A percentile compares a stretch with the other conserved stretches of the same genome.
phyloP scores from a whole-genome alignment of 1,140 invertebrate species.

The Philaenus spumarius region DNA sequence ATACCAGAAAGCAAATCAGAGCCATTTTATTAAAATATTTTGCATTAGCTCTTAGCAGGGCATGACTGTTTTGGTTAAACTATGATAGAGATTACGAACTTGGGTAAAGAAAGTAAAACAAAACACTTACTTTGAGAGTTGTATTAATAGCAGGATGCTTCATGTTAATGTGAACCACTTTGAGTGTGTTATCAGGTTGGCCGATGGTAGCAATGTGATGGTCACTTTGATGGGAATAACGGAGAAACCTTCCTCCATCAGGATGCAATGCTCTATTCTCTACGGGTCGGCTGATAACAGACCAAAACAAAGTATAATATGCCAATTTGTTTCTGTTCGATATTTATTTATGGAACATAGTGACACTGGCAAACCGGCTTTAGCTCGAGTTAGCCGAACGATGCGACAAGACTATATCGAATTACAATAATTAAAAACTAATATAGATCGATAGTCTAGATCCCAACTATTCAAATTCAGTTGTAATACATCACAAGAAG shows the following conservation, averaged over 20 bases:
- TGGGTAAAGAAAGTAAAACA: not conserved
- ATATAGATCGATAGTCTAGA: too few species aligned
- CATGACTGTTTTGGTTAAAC: not conserved
- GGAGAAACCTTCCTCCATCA: conserved; percentile 48
- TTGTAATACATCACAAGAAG: too few species aligned
- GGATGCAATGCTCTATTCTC: conserved; percentile 48
- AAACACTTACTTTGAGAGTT: conserved; percentile 35
- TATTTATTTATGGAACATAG: too few species aligned
- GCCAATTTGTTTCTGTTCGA: too few species aligned
- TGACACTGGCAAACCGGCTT: too few species aligned
- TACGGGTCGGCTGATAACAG: conserved; percentile 46
- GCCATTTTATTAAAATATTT: not conserved
- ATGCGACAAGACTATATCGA: too few species aligned
- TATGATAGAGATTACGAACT: not conserved
- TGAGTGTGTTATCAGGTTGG: conserved; percentile 49
- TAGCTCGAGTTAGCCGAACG: too few species aligned
- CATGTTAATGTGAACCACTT: conserved; percentile 50
- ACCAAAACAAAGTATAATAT: too few species aligned
- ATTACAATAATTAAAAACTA: too few species aligned
- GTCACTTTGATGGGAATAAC: conserved; percentile 48
- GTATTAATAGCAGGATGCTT: conserved; percentile 47
- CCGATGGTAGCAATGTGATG: conserved; percentile 52
- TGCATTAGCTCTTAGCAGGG: not conserved
- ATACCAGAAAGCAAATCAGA: not conserved
- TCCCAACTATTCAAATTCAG: too few species aligned